Conservation (phyloP, 1,140 invertebrate genomes). For the Drosophila kikkawai region DNA sequence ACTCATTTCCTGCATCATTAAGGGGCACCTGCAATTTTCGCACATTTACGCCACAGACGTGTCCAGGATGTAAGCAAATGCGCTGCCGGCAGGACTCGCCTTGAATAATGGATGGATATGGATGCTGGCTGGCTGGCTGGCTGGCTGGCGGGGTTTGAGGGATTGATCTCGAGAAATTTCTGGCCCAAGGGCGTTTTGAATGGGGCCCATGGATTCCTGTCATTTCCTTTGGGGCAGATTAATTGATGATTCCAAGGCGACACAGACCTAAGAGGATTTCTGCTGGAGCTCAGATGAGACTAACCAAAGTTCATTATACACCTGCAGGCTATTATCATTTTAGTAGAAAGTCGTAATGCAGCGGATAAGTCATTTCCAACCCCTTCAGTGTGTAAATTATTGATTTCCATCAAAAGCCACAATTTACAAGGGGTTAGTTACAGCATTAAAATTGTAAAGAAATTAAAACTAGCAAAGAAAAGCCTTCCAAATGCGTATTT, state of each 20-base stretch:
- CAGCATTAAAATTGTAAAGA: no score
- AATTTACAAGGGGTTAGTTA: no score
- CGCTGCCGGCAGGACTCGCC: constrained; percentile 5
- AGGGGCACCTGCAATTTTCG: constrained; percentile 71
- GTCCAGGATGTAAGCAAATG: constrained; percentile 32
- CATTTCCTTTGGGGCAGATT: constrained; percentile 1
- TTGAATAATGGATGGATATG: constrained; percentile 1
- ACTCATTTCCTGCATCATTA: constrained; percentile 82
- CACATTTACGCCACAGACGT: constrained; percentile 53
- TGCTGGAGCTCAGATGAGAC: background rate
- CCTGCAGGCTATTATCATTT: background rate
- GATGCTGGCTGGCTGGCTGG: no score
- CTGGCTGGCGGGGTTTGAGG: background rate
- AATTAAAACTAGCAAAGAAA: no score
- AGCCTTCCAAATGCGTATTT: no score
- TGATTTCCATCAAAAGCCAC: no score
- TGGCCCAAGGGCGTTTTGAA: background rate
- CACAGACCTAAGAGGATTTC: constrained; percentile 2
- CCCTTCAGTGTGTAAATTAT: no score
- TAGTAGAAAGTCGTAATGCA: no score
- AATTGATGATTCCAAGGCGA: constrained; percentile 1
- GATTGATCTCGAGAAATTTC: constrained; percentile 11
- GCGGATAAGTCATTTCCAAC: no score
- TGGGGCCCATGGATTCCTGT: no score
- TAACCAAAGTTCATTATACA: background rate